Evolutionary conservation across 2,113 vertebrate genomes (phyloP).

Genomic region (zebrafish (Danio rerio)): DNA sequence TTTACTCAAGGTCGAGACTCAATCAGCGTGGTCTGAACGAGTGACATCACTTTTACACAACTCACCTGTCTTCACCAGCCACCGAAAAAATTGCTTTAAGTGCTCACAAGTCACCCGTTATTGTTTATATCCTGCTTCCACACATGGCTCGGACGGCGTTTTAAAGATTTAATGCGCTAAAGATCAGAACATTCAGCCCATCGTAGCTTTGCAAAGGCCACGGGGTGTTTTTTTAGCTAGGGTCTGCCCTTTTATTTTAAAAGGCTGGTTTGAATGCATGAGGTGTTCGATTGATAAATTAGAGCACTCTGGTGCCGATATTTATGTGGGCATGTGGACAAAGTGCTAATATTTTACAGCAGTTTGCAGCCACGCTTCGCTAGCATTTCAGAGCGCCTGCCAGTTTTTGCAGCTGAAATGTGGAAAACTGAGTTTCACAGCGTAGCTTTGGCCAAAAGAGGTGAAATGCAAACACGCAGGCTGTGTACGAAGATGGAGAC

Average conservation of each 20-base stretch:
- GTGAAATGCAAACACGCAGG: conserved; percentile 70
- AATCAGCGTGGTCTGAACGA: neutral
- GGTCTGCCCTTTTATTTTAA: conserved; percentile 29
- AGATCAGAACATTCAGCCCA: neutral
- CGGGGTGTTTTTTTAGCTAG: neutral
- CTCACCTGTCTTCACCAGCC: conserved; percentile 11
- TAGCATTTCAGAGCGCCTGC: conserved; percentile 56
- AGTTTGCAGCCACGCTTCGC: conserved; percentile 32
- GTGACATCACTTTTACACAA: conserved; percentile 32
- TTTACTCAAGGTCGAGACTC: conserved; percentile 45
- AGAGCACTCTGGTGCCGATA: conserved; percentile 5
- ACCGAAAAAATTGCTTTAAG: neutral
- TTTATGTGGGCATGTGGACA: conserved; percentile 27
- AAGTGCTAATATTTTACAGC: conserved; percentile 18
- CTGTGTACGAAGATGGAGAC: conserved; percentile 53
- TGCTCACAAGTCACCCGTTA: neutral
- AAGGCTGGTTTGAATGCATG: conserved; percentile 27
- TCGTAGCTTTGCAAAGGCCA: neutral
- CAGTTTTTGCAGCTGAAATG: conserved; percentile 62
- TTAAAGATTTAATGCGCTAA: neutral
- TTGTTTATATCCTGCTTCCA: conserved; percentile 16
- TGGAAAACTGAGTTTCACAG: conserved; percentile 66
- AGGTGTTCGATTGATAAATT: conserved; percentile 24
- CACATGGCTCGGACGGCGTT: neutral
- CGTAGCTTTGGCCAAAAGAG: conserved; percentile 69